Percentiles rank a stretch among this genome's conserved stretches.
phyloP scores from a whole-genome alignment of 1,140 invertebrate genomes.

The Drosophila neocordata region DNA sequence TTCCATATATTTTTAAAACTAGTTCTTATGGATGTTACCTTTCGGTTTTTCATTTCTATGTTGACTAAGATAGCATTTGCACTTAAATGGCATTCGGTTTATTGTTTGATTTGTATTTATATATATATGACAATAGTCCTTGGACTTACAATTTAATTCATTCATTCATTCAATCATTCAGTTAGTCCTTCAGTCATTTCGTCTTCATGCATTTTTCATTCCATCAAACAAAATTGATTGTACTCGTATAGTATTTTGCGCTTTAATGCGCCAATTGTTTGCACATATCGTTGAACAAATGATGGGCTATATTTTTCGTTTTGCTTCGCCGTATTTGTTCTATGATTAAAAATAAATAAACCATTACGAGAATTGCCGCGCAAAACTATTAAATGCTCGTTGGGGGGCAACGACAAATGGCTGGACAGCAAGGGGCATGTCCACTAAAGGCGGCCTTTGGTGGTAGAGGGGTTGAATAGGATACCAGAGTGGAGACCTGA shows the following conservation, averaged over 20 bases:
- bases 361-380: conserved; percentile 65
- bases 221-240: conserved; percentile 4
- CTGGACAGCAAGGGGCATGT: background rate
- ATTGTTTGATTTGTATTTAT: background rate
- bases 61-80: no score
- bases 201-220: conserved; percentile 9
- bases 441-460: background rate
- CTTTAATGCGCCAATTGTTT: conserved; percentile 77
- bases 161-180: conserved; percentile 5
- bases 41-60: no score
- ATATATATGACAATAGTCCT: background rate
- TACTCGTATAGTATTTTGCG: conserved; percentile 23
- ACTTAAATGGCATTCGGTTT: background rate
- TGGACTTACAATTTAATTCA: background rate
- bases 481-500: conserved; percentile 20
- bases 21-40: no score
- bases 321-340: conserved; percentile 57
- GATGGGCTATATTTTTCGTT: conserved; percentile 66
- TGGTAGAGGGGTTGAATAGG: no score
- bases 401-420: conserved; percentile 12
- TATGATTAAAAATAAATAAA: conserved; percentile 81
- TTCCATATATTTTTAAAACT: no score
- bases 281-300: conserved; percentile 75
- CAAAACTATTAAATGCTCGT: conserved; percentile 75
- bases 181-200: background rate